Evolutionary conservation across 2,888 invertebrate species (phyloP), one percentile per base, ranked within the genome.

Genomic region (Suillia variegata): DNA sequence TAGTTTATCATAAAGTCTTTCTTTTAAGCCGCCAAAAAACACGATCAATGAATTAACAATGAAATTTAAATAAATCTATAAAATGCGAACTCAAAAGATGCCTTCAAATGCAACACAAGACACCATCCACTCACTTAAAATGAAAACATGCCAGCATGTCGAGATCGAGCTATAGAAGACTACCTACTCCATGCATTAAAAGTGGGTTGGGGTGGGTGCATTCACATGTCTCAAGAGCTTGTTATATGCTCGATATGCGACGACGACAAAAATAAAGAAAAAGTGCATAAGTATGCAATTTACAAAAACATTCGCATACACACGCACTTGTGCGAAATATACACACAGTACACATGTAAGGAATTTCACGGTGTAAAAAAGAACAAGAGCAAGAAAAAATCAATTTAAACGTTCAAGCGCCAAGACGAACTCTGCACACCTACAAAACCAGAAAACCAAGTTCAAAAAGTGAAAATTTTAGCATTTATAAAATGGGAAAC

Each of bases 201-300:
- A n/a, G n/a, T n/a, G n/a, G n/a, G n/a, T n/a, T n/a, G n/a, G n/a
- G n/a, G n/a, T n/a, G n/a, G n/a, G 79, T 76, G 75, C 77, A 76
- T 78, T 78, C 79, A 74, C 77, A 78, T 78, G 77, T 78, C 77
- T 78, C 77, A 78, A 78, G 77, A 77, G 77, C 79, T 78, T 78
- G 77, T 78, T 78, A 78, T 76, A 78, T 75, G 74, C 79, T 78
- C 78, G 74, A 77, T 63, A 51, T 54, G 58, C 60, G 56, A 42
- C 52, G 57, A 48, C 48, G 53, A 34, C 47, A 47, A 47, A 54
- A 34, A 61, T 61, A n/a, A 50, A 62, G 68, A 68, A 56, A 71
- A 65, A 70, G 69, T 76, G 76, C 74, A 72, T 63, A 70, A 71
- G 66, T 67, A 63, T 71, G 74, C 76, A 76, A 68, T 75, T 71